A percentile compares a stretch with the other conserved stretches of the same genome.
phyloP scores from a whole-genome alignment of 2,888 invertebrate species.

The Diarsia mendica region DNA sequence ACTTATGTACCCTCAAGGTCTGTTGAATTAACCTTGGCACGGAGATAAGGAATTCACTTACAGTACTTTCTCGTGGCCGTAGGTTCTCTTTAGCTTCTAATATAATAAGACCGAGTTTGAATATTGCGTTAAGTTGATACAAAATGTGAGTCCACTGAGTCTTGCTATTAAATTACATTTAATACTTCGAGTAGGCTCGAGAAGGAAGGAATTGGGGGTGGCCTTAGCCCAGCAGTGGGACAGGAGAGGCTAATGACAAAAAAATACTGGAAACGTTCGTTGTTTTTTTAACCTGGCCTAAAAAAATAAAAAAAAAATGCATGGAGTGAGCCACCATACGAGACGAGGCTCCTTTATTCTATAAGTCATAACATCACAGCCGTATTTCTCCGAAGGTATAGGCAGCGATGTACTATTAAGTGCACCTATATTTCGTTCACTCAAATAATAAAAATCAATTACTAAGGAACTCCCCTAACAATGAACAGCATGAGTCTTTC shows the following conservation, averaged over 20 bases:
- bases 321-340: background rate
- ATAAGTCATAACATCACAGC: background rate
- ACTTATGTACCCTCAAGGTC: constrained; percentile 62
- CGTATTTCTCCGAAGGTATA: background rate
- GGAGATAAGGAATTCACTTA: constrained; percentile 68
- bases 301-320: too few species aligned
- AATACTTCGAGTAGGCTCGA: background rate
- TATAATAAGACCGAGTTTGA: constrained; percentile 10
- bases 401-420: background rate
- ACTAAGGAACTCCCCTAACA: background rate
- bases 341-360: background rate
- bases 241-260: too few species aligned
- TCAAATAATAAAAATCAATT: background rate
- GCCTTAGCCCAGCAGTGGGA: too few species aligned
- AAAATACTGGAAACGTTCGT: background rate
- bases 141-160: constrained; percentile 12
- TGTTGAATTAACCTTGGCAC: constrained; percentile 64
- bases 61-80: constrained; percentile 54
- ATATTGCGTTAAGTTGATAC: constrained; percentile 26
- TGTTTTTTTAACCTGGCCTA: background rate
- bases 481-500: background rate
- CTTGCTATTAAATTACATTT: constrained; percentile 7
- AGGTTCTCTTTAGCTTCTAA: constrained; percentile 37
- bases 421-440: background rate
- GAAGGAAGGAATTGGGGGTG: too few species aligned